A percentile compares a stretch with the other conserved stretches of the same genome.
These are phyloP conservation scores for Capricornis sumatraensis DNA, from an alignment of 2,113 vertebrate genomes.

Conservation along the genomic window DNA sequence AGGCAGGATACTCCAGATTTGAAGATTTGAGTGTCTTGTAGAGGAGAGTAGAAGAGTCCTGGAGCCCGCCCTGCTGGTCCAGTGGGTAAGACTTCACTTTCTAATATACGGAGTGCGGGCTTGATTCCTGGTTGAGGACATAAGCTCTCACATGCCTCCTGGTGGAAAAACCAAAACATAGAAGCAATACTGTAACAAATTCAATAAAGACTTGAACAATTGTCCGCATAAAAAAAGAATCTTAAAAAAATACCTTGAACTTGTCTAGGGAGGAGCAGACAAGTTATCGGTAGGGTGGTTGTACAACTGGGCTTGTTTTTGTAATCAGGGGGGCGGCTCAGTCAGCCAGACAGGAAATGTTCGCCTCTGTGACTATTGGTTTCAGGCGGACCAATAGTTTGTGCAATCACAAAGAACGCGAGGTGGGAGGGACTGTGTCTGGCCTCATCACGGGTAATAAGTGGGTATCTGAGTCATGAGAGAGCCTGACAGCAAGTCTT, in stretches of 20 bases:
- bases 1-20: not conserved
- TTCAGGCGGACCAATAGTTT: not conserved
- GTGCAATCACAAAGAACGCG: not conserved
- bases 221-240: not conserved
- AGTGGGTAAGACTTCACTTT: not conserved
- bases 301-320: not conserved
- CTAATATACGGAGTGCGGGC: accelerated
- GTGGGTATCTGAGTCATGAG: no score
- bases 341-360: not conserved
- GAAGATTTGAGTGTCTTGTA: not conserved
- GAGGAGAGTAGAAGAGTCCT: not conserved
- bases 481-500: not conserved
- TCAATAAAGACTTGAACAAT: not conserved
- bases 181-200: not conserved
- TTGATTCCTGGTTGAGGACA: not conserved
- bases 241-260: not conserved
- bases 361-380: not conserved
- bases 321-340: not conserved
- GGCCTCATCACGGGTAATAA: not conserved
- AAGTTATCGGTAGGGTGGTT: not conserved
- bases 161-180: not conserved
- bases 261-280: not conserved
- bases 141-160: accelerated
- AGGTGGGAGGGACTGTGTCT: not conserved
- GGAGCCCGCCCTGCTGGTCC: not conserved